Percentiles rank a stretch among this genome's conserved stretches.
phyloP scores from a whole-genome alignment of 2,113 vertebrate genomes.

The Megaceryle torquata region DNA sequence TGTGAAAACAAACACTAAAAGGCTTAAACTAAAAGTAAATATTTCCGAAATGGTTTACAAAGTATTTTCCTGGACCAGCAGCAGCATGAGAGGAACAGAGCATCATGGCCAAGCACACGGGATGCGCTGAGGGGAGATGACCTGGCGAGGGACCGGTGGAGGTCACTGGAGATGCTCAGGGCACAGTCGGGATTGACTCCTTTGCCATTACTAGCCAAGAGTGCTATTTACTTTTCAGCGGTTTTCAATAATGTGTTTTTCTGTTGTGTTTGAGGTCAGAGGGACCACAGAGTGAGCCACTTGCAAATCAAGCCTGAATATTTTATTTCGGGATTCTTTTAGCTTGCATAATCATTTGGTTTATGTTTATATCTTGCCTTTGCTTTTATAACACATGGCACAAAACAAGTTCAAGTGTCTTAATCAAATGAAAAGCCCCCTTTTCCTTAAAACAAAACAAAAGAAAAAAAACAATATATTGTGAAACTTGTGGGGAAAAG shows the following conservation, averaged over 20 bases:
- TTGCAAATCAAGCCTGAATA: not conserved
- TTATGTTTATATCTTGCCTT: not conserved
- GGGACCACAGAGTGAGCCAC: not conserved
- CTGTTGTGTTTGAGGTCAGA: conserved; percentile 42
- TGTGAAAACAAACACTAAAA: not conserved
- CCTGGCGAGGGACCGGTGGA: accelerated
- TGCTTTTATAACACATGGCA: not conserved
- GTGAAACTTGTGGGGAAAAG: not conserved
- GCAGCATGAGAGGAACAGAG: not conserved
- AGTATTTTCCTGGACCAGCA: accelerated
- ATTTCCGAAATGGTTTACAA: not conserved
- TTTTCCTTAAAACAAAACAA: not conserved
- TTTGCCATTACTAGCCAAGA: not conserved
- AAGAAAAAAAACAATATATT: not conserved
- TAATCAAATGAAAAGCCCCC: not conserved
- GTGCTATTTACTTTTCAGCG: not conserved
- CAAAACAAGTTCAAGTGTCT: not conserved
- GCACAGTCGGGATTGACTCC: accelerated
- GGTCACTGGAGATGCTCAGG: not conserved
- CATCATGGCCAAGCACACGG: accelerated
- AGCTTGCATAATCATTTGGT: not conserved
- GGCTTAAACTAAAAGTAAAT: not conserved
- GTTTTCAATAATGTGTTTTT: conserved; percentile 40
- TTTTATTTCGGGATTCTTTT: conserved; percentile 13
- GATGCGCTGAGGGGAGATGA: not conserved